Evolutionary conservation across 2,888 invertebrate species (phyloP).

Genomic region (Malacosoma neustria): DNA sequence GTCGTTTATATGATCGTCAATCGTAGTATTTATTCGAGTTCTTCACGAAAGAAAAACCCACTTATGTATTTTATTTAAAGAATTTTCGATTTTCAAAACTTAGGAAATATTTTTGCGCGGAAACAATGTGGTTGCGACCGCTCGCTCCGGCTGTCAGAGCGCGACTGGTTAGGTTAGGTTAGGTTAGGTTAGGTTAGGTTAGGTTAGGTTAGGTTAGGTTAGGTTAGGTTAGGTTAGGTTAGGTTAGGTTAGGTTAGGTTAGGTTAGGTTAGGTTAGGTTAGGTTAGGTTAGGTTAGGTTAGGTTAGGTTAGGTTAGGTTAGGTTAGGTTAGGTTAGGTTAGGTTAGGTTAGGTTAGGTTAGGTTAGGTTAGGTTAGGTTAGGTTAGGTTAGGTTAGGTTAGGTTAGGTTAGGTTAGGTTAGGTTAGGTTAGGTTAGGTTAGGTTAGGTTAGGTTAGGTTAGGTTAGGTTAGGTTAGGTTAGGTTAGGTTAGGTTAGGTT

Average conservation of each 20-base stretch:
- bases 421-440: conserved; percentile 13
- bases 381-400: conserved; percentile 8
- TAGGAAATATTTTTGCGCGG: too few relatives aligned
- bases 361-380: conserved; percentile 11
- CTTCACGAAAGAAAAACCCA: conserved; percentile 6
- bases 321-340: conserved; percentile 11
- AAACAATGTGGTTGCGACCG: too few relatives aligned
- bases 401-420: conserved; percentile 11
- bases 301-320: conserved; percentile 10
- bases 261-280: conserved; percentile 11
- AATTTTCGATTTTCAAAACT: too few relatives aligned
- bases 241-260: conserved; percentile 8
- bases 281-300: conserved; percentile 11
- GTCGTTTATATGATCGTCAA: too few relatives aligned
- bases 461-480: conserved; percentile 12
- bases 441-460: conserved; percentile 14
- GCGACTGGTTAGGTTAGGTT: conserved; percentile 10
- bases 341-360: conserved; percentile 9
- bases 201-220: conserved; percentile 8
- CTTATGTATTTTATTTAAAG: background rate
- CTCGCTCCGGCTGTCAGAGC: too few relatives aligned
- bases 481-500: conserved; percentile 11
- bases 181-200: conserved; percentile 9
- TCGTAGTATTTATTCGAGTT: conserved; percentile 10
- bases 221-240: conserved; percentile 7